phyloP scores from a whole-genome alignment of 2,797 vertebrate species.

The Sparidentex hasta region DNA sequence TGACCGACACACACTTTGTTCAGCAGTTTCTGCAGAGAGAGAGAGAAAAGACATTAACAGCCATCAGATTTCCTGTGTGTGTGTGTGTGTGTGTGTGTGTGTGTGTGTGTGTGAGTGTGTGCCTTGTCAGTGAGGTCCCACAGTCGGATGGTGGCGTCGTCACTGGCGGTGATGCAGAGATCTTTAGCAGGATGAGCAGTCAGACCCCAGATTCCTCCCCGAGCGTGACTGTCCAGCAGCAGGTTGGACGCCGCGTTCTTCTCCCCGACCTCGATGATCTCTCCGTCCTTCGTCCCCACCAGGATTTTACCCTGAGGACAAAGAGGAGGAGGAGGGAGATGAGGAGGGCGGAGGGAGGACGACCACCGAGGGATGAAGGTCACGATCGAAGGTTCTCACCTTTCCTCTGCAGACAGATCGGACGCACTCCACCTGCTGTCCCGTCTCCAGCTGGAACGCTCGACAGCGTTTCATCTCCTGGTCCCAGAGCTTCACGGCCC shows the following conservation, averaged over 20 bases:
- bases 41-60: no score
- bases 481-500: constrained; percentile 96
- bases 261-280: constrained; percentile 97
- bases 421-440: constrained; percentile 92
- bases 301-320: constrained; percentile 92
- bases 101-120: constrained; percentile 12
- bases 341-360: not conserved
- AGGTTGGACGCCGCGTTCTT: constrained; percentile 97
- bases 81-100: constrained; percentile 1
- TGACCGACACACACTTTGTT: constrained; percentile 96
- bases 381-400: constrained; percentile 70
- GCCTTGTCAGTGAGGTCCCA: constrained; percentile 94
- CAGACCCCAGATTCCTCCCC: constrained; percentile 96
- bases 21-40: constrained; percentile 88
- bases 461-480: constrained; percentile 97
- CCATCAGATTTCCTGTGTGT: not conserved
- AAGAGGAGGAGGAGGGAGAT: not conserved
- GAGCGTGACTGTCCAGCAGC: constrained; percentile 93
- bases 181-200: constrained; percentile 93
- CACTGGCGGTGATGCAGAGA: constrained; percentile 92
- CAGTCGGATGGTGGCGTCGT: constrained; percentile 92
- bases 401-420: constrained; percentile 94
- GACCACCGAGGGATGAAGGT: not conserved
- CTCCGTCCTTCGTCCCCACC: constrained; percentile 95
- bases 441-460: constrained; percentile 95